phyloP scores from a whole-genome alignment of 2,888 invertebrate species.

The Nesidiocoris tenuis region DNA sequence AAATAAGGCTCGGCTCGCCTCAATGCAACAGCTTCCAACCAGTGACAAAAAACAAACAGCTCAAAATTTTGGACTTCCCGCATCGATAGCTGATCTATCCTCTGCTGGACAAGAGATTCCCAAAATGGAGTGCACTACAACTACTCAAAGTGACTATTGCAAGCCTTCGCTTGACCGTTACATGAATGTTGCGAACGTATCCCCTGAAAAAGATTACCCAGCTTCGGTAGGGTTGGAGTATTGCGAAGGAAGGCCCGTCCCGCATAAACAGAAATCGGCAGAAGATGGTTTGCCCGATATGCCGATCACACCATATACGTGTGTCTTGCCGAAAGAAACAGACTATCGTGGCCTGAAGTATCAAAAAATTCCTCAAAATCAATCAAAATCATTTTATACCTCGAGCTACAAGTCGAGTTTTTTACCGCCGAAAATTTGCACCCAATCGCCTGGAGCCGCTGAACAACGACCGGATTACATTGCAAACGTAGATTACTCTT shows the following conservation, averaged over 20 bases:
- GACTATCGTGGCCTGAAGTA: neutral
- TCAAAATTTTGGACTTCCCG: slow-evolving; percentile 20
- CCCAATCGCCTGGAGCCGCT: neutral
- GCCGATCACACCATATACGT: neutral
- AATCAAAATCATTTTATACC: neutral
- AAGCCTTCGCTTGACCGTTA: slow-evolving; percentile 14
- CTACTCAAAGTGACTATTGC: slow-evolving; percentile 27
- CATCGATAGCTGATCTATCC: slow-evolving; percentile 10
- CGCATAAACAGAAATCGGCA: neutral
- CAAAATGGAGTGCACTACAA: slow-evolving; percentile 36
- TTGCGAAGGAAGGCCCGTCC: neutral
- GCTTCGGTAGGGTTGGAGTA: slow-evolving; percentile 20
- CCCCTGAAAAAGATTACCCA: slow-evolving; percentile 7
- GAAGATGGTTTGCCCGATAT: neutral
- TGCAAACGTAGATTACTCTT: slow-evolving; percentile 17
- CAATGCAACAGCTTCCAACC: slow-evolving; percentile 9
- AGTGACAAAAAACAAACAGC: slow-evolving; percentile 13
- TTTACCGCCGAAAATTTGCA: neutral
- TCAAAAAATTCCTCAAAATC: neutral
- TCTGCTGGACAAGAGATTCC: slow-evolving; percentile 10
- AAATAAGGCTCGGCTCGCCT: slow-evolving; percentile 25
- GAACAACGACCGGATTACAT: neutral
- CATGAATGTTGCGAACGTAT: slow-evolving; percentile 8
- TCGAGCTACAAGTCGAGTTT: neutral
- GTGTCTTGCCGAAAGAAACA: neutral